Percentiles rank a stretch among this genome's conserved stretches.
phyloP scores from a whole-genome alignment of 1,140 invertebrate genomes.

The Conus ventricosus region DNA sequence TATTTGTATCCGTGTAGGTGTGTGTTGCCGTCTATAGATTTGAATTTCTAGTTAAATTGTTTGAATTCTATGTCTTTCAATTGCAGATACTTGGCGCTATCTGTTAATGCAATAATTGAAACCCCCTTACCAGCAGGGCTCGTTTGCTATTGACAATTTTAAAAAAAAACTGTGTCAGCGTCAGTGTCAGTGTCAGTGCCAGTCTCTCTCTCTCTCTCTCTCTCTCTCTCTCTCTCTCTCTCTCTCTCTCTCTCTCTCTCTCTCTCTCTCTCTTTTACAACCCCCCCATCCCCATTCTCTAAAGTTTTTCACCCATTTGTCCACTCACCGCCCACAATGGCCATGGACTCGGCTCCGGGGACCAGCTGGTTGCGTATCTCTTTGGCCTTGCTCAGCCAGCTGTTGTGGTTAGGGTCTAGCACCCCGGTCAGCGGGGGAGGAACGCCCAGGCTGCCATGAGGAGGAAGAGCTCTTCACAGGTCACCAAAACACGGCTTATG shows the following conservation, averaged over 20 bases:
- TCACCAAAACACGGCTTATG: no score
- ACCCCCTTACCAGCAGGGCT: no score
- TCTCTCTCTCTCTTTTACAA: neutral
- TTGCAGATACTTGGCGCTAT: no score
- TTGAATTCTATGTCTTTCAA: no score
- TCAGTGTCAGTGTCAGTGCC: neutral
- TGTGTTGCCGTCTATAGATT: no score
- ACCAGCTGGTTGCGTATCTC: constrained; percentile 8
- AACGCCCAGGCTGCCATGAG: constrained; percentile 74
- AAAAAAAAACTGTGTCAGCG: neutral
- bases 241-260: neutral
- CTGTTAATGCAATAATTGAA: no score
- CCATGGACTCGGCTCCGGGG: neutral
- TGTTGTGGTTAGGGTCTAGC: neutral
- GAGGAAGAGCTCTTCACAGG: constrained; percentile 72
- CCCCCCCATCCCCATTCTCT: no score
- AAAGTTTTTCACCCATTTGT: no score
- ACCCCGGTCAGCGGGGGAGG: neutral
- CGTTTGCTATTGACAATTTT: no score
- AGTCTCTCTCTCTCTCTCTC: neutral
- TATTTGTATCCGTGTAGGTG: no score
- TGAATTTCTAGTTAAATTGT: no score
- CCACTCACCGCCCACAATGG: neutral
- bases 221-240: constrained; percentile 8
- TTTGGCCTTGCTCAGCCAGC: neutral